phyloP scores from a whole-genome alignment of 2,888 invertebrate species.

The Acleris emargana region DNA sequence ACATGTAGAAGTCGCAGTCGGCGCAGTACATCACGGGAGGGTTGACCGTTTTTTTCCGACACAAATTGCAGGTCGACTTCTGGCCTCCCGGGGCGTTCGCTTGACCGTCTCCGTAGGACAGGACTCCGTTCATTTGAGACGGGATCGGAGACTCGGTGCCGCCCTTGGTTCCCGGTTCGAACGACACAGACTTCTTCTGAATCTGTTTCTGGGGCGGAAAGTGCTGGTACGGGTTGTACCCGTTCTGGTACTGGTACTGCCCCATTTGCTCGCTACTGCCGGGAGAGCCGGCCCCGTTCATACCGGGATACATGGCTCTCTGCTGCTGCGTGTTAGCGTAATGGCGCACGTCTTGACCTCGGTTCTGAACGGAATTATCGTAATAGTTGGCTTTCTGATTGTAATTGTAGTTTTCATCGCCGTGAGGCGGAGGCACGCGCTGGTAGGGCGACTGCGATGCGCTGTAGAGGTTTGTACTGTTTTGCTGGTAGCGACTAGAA shows the following conservation, averaged over 20 bases:
- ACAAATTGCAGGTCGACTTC: constrained; percentile 91
- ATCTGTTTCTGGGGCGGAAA: constrained; percentile 85
- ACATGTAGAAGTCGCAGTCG: constrained; percentile 97
- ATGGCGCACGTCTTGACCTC: constrained; percentile 59
- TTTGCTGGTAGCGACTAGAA: constrained; percentile 79
- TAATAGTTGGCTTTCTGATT: constrained; percentile 69
- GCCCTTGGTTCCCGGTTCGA: constrained; percentile 89
- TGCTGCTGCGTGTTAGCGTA: constrained; percentile 67
- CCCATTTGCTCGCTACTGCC: constrained; percentile 54
- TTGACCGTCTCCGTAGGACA: constrained; percentile 55
- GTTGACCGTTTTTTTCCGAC: constrained; percentile 92
- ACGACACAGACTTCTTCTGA: constrained; percentile 88
- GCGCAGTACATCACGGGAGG: constrained; percentile 92
- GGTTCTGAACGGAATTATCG: constrained; percentile 58
- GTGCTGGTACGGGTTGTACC: constrained; percentile 85
- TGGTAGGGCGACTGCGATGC: constrained; percentile 79
- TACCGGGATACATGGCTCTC: constrained; percentile 67
- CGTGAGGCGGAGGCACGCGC: constrained; percentile 84
- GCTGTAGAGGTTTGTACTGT: constrained; percentile 64
- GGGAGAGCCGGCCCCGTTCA: constrained; percentile 54
- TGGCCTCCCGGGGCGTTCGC: constrained; percentile 61
- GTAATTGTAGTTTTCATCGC: constrained; percentile 73
- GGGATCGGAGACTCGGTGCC: constrained; percentile 82
- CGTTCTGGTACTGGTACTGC: constrained; percentile 70
- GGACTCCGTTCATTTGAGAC: constrained; percentile 65